phyloP scores from a whole-genome alignment of 2,113 vertebrate species.

The Microtus pennsylvanicus region DNA sequence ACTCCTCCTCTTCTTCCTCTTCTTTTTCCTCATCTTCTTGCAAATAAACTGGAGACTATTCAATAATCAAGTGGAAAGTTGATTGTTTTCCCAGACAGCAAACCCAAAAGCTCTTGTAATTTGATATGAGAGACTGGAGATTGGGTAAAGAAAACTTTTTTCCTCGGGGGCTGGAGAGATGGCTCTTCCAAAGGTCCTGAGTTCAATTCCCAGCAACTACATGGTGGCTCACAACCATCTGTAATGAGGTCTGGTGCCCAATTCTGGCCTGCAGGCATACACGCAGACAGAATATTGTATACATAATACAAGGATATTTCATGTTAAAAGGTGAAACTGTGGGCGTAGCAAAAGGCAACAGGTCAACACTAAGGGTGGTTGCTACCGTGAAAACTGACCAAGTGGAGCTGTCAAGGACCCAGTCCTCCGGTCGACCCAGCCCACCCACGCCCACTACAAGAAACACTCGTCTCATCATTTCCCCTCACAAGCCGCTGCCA shows the following conservation, averaged over 20 bases:
- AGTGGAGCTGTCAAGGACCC: background rate
- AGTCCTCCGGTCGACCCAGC: background rate
- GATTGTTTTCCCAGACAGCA: background rate
- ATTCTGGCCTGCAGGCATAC: no score
- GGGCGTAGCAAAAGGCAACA: background rate
- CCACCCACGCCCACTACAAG: background rate
- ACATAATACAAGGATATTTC: background rate
- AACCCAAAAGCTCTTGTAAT: background rate
- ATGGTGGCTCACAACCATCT: no score
- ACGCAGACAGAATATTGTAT: no score
- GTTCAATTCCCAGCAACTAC: no score
- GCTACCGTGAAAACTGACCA: conserved; percentile 12
- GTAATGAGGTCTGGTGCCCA: no score
- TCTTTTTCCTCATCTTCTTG: background rate
- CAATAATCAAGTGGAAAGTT: background rate
- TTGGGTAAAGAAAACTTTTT: background rate
- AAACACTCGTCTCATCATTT: background rate
- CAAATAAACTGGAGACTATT: background rate
- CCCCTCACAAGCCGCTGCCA: background rate
- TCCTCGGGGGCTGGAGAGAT: no score
- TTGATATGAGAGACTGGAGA: background rate
- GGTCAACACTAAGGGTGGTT: background rate
- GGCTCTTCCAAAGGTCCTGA: no score
- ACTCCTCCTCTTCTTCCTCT: background rate
- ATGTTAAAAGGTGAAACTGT: conserved; percentile 16